Evolutionary conservation across 2,113 vertebrate species (phyloP).

Genomic region (Elgaria multicarinata): DNA sequence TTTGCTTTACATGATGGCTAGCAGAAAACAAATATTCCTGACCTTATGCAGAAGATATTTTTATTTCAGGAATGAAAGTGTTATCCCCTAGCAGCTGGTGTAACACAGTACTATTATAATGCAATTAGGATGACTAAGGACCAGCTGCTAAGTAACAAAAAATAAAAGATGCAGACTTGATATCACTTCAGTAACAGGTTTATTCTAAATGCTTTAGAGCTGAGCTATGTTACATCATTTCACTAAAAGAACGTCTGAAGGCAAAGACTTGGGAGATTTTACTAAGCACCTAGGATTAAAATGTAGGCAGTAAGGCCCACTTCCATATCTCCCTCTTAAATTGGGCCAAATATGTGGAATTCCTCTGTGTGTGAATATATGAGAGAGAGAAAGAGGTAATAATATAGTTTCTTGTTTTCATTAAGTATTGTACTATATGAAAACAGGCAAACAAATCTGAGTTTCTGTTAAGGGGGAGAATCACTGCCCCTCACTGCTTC

Average conservation of each 20-base stretch:
- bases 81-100: conserved; percentile 68
- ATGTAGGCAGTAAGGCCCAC: neutral
- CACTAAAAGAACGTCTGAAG: conserved; percentile 7
- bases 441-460: neutral
- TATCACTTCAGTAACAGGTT: conserved; percentile 59
- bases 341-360: neutral
- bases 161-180: conserved; percentile 62
- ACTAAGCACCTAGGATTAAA: neutral
- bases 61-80: conserved; percentile 54
- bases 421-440: neutral
- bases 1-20: conserved; percentile 24
- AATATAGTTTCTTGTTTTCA: neutral
- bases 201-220: conserved; percentile 58
- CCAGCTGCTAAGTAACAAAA: conserved; percentile 73
- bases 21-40: conserved; percentile 59
- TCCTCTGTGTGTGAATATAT: neutral
- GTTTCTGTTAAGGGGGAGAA: neutral
- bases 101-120: conserved; percentile 73
- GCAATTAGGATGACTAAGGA: conserved; percentile 70
- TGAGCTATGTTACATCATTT: conserved; percentile 32
- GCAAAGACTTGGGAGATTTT: neutral
- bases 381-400: neutral
- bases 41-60: conserved; percentile 47
- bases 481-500: neutral
- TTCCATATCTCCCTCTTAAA: neutral